Evolutionary conservation across 2,888 invertebrate species (phyloP).

Genomic region (Mimumesa dahlbomi): DNA sequence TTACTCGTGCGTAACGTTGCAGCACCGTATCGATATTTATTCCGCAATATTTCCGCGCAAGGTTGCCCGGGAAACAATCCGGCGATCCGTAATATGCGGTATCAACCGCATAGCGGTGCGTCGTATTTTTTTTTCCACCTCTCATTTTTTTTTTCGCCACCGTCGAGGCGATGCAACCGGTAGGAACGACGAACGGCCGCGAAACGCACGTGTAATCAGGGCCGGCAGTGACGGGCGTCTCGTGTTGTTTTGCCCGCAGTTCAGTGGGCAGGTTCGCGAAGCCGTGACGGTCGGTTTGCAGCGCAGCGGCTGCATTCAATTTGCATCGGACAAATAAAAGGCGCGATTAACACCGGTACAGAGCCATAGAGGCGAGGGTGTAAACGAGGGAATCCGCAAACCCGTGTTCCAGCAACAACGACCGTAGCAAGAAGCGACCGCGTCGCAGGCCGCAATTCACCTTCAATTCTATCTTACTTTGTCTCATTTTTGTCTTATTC

Average conservation of each 20-base stretch:
- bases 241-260: slow-evolving; percentile 38
- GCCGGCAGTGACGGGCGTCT: slow-evolving; percentile 41
- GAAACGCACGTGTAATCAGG: slow-evolving; percentile 57
- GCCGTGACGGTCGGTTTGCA: slow-evolving; percentile 11
- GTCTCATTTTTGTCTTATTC: no score
- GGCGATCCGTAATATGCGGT: neutral
- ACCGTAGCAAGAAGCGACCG: slow-evolving; percentile 40
- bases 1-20: neutral
- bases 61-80: slow-evolving; percentile 27
- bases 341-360: slow-evolving; percentile 49
- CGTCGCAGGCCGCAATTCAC: slow-evolving; percentile 27
- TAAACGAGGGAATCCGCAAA: slow-evolving; percentile 58
- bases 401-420: slow-evolving; percentile 46
- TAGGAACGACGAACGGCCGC: slow-evolving; percentile 52
- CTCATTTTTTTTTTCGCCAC: neutral
- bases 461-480: slow-evolving; percentile 48
- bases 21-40: no score
- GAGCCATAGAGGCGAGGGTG: slow-evolving; percentile 20
- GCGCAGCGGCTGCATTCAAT: slow-evolving; percentile 57
- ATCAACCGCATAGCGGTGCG: slow-evolving; percentile 4
- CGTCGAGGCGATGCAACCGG: no score
- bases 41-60: slow-evolving; percentile 8
- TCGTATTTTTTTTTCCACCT: slow-evolving; percentile 3
- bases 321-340: slow-evolving; percentile 70
- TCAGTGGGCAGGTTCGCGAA: slow-evolving; percentile 9